Percentiles rank a stretch among this genome's conserved stretches.
Evolutionary conservation across 2,113 vertebrate genomes (phyloP).

Genomic region (Lutjanus erythropterus): DNA sequence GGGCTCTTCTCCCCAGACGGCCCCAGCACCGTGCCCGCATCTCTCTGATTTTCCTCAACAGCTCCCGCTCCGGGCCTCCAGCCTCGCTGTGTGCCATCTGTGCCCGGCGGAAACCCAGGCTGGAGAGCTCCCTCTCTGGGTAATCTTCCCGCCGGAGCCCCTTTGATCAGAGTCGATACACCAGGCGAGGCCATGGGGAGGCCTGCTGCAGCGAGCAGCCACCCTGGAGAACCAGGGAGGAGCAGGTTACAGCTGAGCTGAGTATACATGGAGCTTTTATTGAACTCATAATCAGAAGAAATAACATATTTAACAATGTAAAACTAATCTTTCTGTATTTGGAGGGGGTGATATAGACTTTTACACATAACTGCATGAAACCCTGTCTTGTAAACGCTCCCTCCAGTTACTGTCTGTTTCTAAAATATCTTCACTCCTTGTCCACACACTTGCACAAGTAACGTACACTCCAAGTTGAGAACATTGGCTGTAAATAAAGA

Average conservation of each 20-base stretch:
- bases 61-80: slow-evolving; percentile 63
- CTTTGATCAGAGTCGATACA: slow-evolving; percentile 72
- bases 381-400: not conserved
- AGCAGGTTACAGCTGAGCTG: not conserved
- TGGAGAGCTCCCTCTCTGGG: slow-evolving; percentile 49
- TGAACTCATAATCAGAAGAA: not conserved
- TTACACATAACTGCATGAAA: too few relatives aligned
- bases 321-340: too few relatives aligned
- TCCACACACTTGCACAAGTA: not conserved
- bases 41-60: slow-evolving; percentile 63
- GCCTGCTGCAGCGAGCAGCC: slow-evolving; percentile 24
- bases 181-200: slow-evolving; percentile 44
- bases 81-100: slow-evolving; percentile 72
- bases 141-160: slow-evolving; percentile 59
- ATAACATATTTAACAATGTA: not conserved
- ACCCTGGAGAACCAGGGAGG: slow-evolving; percentile 11
- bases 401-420: not conserved
- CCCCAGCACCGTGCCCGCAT: slow-evolving; percentile 38
- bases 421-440: not conserved
- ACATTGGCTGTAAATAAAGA: too few relatives aligned
- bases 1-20: slow-evolving; percentile 58
- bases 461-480: not conserved
- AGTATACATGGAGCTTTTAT: slow-evolving; percentile 11
- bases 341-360: too few relatives aligned
- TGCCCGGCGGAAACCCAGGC: slow-evolving; percentile 60